Base-by-base conservation (phyloP, 1,140 invertebrate species). In the Drosophila quadrilineata region DNA sequence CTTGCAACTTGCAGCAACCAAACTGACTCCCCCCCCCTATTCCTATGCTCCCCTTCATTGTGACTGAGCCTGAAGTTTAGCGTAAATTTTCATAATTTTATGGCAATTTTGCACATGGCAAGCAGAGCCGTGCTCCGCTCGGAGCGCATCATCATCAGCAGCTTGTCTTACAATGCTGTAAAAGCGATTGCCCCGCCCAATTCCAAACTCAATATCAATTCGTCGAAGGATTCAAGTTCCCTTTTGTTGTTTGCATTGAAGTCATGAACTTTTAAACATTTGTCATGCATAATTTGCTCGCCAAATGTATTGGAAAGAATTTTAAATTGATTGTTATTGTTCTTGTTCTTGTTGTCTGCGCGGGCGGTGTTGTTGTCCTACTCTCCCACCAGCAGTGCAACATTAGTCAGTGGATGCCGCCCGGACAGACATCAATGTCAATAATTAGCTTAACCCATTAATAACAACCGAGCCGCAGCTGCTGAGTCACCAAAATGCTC, bases 381-480 rank as follows among this genome's bases (percentile, higher is more conserved):
- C n/a, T n/a, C n/a, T n/a, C n/a, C n/a, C n/a, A n/a, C n/a, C n/a
- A n/a, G n/a, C n/a, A 33, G 58, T 21, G 14, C 10, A 41, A 58
- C 71, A 73, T 73, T 73, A 74, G 64, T 74, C 71, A 75, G 62
- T n/a, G n/a, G n/a, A n/a, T n/a, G 31, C 14, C 12, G 29, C 6
- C 6, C 22, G 19, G 14, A 38, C 33, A 49, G 56, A 29, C 59
- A 73, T 57, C 59, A 66, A 28, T 85, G 79, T 85, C 79, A 85
- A 85, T 85, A 85, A 85, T 85, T 85, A 85, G 79, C 80, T 85
- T 85, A 85, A 75, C 74, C 79, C 79, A 85, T 85, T 85, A 86
- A 85, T 85, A 85, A 85, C 46, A 6, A 45, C 12, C n/a, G 33
- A 6, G 24, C 41, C 35, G 24, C 31, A 16, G 19, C 28, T 48